Evolutionary conservation across 2,113 vertebrate genomes (phyloP).

Genomic region (Accipiter cooperii): DNA sequence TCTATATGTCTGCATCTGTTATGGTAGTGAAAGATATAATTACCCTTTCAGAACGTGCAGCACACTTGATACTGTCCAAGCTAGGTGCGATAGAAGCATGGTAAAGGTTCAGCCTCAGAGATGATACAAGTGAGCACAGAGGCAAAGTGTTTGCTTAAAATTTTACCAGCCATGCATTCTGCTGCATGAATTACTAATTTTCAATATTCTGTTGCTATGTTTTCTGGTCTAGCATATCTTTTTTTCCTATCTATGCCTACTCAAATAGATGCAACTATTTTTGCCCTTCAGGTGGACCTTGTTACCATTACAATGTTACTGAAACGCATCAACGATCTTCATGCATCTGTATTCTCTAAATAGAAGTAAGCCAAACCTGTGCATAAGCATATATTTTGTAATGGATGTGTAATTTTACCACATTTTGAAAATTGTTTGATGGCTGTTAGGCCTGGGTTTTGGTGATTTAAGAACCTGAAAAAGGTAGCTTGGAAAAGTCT

Average conservation of each 20-base stretch:
- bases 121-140: neutral
- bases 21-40: fast-evolving
- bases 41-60: neutral
- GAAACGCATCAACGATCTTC: neutral
- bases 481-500: neutral
- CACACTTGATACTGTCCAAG: neutral
- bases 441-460: neutral
- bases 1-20: neutral
- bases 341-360: neutral
- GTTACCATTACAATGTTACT: neutral
- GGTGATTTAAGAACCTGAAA: neutral
- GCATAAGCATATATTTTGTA: neutral
- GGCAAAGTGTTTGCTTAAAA: neutral
- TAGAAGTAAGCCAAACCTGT: neutral
- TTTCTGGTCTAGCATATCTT: neutral
- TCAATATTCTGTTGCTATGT: neutral
- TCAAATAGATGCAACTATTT: neutral
- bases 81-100: neutral
- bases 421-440: neutral
- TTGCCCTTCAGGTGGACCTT: neutral
- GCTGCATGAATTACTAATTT: neutral
- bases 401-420: neutral
- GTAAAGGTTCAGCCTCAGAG: neutral
- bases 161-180: neutral
- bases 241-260: neutral